Base-by-base conservation (phyloP, 2,888 invertebrate species). In the Drosophila yooni region DNA sequence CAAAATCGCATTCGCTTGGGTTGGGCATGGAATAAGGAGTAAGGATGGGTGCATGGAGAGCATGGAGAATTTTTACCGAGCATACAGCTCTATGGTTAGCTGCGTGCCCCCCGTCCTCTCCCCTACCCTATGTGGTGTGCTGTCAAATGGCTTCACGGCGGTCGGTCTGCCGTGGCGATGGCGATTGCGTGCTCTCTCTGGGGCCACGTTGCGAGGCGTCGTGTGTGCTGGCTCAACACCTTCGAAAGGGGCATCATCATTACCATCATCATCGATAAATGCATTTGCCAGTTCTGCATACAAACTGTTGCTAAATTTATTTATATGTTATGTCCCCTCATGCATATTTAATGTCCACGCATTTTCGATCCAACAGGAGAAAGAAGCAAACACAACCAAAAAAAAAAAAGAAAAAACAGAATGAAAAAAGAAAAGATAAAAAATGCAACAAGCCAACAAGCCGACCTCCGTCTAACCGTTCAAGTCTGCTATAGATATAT, bases 291-390 rank as follows among this genome's bases (percentile, higher is more conserved):
- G 81, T 64, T 76, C 69, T 80, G 83, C 83, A 86, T 89, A 90
- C 83, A 87, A 91, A 91, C 88, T 82, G 90, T 78, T 82, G 85
- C 88, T 88, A 88, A 89, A 91, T 91, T 87, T 87, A 91, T 87
- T 87, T 88, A 91, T 87, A 84, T 86, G 90, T 86, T 77, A 91
- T 91, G 91, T 84, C 85, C 91, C 79, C 88, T 87, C 86, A 87
- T 87, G 86, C 90, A 91, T 87, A 91, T 87, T 87, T 87, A 87
- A 87, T 87, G 86, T 89, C 77, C 91, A 87, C 91, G 86, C 91
- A 86, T 84, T 89, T 81, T 76, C 72, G 67, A 50, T 46, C 53
- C 56, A 61, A 58, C 43, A 33, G 38, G 25, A 65, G 27, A 43
- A 48, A 48, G 40, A 43, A 53, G 31, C 31, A 34, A 21, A 48